Conservation (phyloP, 2,888 invertebrate species). For the Lathronympha strigana region DNA sequence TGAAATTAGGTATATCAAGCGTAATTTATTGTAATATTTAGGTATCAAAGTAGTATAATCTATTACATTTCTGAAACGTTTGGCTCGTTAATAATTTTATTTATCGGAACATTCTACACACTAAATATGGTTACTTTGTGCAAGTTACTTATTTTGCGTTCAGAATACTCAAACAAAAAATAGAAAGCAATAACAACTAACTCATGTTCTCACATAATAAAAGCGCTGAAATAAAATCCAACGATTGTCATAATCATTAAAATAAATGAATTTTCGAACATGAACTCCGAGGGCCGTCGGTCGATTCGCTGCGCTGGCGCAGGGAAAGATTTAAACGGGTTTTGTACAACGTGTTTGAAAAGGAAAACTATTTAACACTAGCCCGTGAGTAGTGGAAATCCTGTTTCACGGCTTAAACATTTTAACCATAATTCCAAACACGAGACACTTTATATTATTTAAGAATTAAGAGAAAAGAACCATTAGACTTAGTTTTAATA, state of each 20-base stretch:
- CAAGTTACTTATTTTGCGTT: neutral
- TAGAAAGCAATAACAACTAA: conserved; percentile 21
- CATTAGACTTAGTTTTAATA: too few species aligned
- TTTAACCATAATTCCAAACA: too few species aligned
- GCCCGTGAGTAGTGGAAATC: neutral
- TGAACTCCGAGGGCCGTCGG: conserved; percentile 79
- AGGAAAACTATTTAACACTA: conserved; percentile 38
- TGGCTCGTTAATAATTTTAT: too few species aligned
- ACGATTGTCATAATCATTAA: conserved; percentile 45
- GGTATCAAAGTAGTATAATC: too few species aligned
- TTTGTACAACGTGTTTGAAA: conserved; percentile 49
- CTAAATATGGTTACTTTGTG: neutral
- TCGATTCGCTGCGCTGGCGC: conserved; percentile 71
- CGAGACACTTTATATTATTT: too few species aligned
- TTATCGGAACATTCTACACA: neutral
- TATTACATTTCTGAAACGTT: too few species aligned
- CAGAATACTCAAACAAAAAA: neutral
- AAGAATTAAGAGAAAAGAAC: too few species aligned
- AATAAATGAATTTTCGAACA: conserved; percentile 38
- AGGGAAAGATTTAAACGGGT: conserved; percentile 60
- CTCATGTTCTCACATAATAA: conserved; percentile 23
- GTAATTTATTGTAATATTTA: too few species aligned
- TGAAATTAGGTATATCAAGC: too few species aligned
- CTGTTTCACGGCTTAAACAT: neutral
- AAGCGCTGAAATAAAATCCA: conserved; percentile 30